Evolutionary conservation across 2,113 vertebrate species (phyloP), one percentile per base, ranked within the genome.

Genomic region (Asarcornis scutulata): DNA sequence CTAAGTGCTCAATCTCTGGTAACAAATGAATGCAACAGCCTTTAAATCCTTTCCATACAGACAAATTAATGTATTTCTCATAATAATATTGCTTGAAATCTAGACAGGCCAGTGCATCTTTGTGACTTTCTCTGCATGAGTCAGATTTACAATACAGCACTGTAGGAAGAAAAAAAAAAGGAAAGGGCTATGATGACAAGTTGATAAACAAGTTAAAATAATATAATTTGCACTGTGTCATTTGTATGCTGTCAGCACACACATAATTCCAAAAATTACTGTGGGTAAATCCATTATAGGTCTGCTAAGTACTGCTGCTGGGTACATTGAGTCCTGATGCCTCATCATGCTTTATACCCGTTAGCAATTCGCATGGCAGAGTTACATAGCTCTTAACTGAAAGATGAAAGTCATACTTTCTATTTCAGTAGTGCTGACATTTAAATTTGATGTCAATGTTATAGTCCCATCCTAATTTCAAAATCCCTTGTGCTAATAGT

Each of bases 11-110:
- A 64, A 92, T 40, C 85, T 44, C 18, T 14, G 38, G 83, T 95
- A 90, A 96, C 94, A 97, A 97, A 97, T 89, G 91, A 93, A 94
- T 23, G 64, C 91, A 86, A 84, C 83, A 81, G 66, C 89, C 93
- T 97, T 95, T 95, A 97, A 96, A 97, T 97, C 94, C 93, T 96
- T 97, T 91, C 74, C 77, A 40, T 68, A 29, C 27, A 93, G 97
- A 95, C 87, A 96, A 97, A 97, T 89, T 50, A 92, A 96, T 73
- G 83, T 31, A 92, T 96, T 97, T 90, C 93, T 95, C 91, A 77
- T 92, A 32, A 78, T 75, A 93, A 94, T 22, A 64, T 60, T 88
- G 66, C 88, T 86, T 46, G 64, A 73, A 76, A 77, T 77, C 23
- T 36, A 87, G 93, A 83, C 68, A 58, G 64, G 73, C 17, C 42